phyloP scores from a whole-genome alignment of 1,140 invertebrate species.

The Dendrolimus punctatus region DNA sequence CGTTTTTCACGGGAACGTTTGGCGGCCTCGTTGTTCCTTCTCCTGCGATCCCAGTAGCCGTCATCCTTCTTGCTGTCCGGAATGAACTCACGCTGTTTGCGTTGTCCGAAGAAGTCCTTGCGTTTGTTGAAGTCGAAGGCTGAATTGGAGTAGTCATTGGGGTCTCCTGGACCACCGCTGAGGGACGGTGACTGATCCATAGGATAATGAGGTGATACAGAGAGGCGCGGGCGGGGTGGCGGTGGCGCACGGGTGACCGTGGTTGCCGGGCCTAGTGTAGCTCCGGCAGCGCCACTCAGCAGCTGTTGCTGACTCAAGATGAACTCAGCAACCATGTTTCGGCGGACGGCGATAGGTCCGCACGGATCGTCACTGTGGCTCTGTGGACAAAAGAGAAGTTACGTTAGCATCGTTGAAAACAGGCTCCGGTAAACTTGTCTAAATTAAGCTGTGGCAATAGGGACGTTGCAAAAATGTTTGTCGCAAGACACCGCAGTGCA shows the following conservation, averaged over 20 bases:
- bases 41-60: conserved; percentile 95
- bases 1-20: conserved; percentile 95
- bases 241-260: conserved; percentile 37
- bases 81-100: conserved; percentile 96
- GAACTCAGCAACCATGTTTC: conserved; percentile 90
- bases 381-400: conserved; percentile 59
- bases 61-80: conserved; percentile 98
- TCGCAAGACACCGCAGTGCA: conserved; percentile 51
- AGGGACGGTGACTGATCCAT: conserved; percentile 53
- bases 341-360: conserved; percentile 72
- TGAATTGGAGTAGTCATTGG: conserved; percentile 42
- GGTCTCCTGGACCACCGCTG: conserved; percentile 51
- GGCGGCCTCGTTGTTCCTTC: conserved; percentile 97
- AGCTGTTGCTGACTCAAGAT: conserved; percentile 80
- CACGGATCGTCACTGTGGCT: conserved; percentile 61
- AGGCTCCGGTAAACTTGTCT: conserved; percentile 39
- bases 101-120: conserved; percentile 87
- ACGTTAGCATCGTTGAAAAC: conserved; percentile 31
- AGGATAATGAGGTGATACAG: conserved; percentile 58
- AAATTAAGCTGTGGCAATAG: conserved; percentile 51
- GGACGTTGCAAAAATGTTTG: conserved; percentile 17
- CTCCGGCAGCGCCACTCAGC: conserved; percentile 54
- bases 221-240: conserved; percentile 48
- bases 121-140: conserved; percentile 74
- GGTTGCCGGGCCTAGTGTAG: conserved; percentile 39